A percentile compares a stretch with the other conserved stretches of the same genome.
These are phyloP conservation scores for Uloborus diversus DNA, from an alignment of 1,140 invertebrate species.

Conservation along the genomic window DNA sequence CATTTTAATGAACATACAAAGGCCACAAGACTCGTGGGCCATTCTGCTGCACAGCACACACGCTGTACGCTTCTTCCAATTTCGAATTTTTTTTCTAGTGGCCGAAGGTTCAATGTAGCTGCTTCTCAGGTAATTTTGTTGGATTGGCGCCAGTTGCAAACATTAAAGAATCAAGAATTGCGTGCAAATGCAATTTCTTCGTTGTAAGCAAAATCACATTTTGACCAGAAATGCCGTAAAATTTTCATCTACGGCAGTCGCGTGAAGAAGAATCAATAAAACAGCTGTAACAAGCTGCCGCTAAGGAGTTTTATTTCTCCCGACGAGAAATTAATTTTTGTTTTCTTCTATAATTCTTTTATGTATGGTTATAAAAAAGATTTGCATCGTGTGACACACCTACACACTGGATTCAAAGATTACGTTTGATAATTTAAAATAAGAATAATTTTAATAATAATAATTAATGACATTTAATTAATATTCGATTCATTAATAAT, in stretches of 20 bases:
- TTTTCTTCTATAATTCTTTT: no score
- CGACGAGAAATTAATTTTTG: neutral
- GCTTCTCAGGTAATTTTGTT: conserved; percentile 45
- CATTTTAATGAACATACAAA: conserved; percentile 45
- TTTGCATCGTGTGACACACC: no score
- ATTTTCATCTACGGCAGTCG: neutral
- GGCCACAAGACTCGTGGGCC: conserved; percentile 16
- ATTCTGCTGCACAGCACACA: neutral
- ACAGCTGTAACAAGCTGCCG: neutral
- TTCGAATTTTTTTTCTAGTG: neutral
- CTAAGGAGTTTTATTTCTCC: conserved; percentile 4
- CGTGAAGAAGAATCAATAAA: conserved; percentile 18
- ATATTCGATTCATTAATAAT: no score
- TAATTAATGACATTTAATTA: no score
- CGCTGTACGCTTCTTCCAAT: neutral
- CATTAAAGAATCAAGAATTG: neutral
- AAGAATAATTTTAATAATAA: no score
- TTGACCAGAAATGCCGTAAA: neutral
- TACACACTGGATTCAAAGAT: no score
- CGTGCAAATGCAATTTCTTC: neutral
- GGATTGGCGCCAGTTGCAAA: conserved; percentile 36
- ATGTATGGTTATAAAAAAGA: no score
- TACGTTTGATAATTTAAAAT: no score
- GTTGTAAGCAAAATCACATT: no score
- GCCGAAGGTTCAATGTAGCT: conserved; percentile 8